Evolutionary conservation across 2,888 invertebrate genomes (phyloP), one percentile per base, ranked within the genome.

Genomic region (Leucoma salicis): DNA sequence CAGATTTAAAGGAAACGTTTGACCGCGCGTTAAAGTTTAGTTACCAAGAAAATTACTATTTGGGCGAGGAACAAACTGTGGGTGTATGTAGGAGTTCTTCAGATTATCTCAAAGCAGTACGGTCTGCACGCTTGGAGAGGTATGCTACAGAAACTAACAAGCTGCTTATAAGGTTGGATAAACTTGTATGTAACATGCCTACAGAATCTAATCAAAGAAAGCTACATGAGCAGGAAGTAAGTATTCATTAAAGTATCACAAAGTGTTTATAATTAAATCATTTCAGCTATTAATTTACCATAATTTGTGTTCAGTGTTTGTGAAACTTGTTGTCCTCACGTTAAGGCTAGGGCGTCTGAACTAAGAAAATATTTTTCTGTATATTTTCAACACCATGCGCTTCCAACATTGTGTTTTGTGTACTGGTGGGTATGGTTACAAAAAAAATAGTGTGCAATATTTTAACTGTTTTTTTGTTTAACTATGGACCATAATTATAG

Each of bases 121-220:
- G 93, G 53, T 89, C 91, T 1, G 88, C 86, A 0, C 74, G 90
- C 38, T 88, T 98, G 45, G 98, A 99, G 81, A 93, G 97, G 63
- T 96, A 95, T 73, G 96, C 97, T 0, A 94, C 96, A 7, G 97
- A 99, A 86, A 99, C 98, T 1, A 99, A 99, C 78, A 98, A 97
- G 80, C 85, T 99, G 41, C 92, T 99, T 35, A 98, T 99, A 72
- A 92, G 99, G 57, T 88, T 99, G 59, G 97, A 98, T 80, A 96
- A 97, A 76, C 90, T 99, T 45, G 91, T 99, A 24, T 92, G 93
- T 59, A 95, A 96, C 73, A 92, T 95, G 80, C 96, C 97, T 3
- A 79, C 85, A 53, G 94, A 95, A 63, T 92, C 93, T 10, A 90
- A 92, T 37, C 93, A 93, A 68, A 91, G 95, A 53, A 95, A 95